A percentile compares a stretch with the other conserved stretches of the same genome.
phyloP scores from a whole-genome alignment of 2,888 invertebrate genomes.

The Schrankia costaestrigalis region DNA sequence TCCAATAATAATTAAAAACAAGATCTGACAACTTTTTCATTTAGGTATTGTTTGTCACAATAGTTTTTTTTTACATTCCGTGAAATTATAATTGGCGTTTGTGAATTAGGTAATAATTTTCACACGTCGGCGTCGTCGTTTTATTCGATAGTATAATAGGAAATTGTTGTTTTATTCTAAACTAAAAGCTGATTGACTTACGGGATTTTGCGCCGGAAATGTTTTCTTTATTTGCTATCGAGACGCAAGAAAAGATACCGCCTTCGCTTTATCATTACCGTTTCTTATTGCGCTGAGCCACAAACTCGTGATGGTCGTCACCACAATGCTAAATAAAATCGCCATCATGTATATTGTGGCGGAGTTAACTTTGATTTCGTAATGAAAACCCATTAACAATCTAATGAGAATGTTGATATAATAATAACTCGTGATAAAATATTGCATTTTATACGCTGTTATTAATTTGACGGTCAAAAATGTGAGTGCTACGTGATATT shows the following conservation, averaged over 20 bases:
- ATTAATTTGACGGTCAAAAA: conserved; percentile 11
- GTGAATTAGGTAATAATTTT: too few species aligned
- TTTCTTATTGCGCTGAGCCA: conserved; percentile 36
- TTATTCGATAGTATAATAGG: too few species aligned
- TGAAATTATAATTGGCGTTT: too few species aligned
- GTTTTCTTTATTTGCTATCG: conserved; percentile 23
- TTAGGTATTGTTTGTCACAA: too few species aligned
- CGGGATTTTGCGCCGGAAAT: conserved; percentile 18
- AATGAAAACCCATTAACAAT: conserved; percentile 26
- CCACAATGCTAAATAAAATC: conserved; percentile 46
- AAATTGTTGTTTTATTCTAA: too few species aligned
- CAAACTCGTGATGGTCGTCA: conserved; percentile 44
- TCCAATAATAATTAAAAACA: too few species aligned
- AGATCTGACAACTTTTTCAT: too few species aligned
- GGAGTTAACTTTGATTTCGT: conserved; percentile 34
- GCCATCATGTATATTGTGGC: conserved; percentile 31
- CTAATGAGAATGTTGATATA: conserved; percentile 4
- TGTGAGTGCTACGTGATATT: conserved; percentile 12
- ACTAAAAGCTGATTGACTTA: conserved; percentile 2
- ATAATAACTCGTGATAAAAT: conserved; percentile 5
- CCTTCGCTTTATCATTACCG: conserved; percentile 43
- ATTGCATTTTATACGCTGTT: conserved; percentile 3
- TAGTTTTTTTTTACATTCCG: too few species aligned
- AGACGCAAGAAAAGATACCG: conserved; percentile 15
- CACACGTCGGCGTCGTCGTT: too few species aligned